These are phyloP conservation scores for Pseudonaja textilis DNA, from an alignment of 2,113 vertebrate species.

Conservation along the genomic window DNA sequence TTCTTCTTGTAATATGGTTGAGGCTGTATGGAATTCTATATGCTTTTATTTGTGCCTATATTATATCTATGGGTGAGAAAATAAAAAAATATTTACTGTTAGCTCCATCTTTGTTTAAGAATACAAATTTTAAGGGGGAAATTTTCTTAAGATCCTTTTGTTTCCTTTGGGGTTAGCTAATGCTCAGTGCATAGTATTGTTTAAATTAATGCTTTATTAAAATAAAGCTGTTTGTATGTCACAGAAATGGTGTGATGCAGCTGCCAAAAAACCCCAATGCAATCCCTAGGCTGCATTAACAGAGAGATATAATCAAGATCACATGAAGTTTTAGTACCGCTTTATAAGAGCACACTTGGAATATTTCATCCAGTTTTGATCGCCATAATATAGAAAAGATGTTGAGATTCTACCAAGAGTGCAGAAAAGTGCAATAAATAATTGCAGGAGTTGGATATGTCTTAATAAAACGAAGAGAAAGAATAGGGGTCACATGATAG, in stretches of 20 bases:
- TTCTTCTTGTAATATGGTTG: background rate
- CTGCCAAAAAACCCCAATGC: background rate
- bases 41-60: background rate
- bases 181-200: slow-evolving; percentile 47
- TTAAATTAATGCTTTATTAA: background rate
- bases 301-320: background rate
- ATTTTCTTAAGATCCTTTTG: background rate
- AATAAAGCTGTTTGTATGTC: background rate
- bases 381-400: background rate
- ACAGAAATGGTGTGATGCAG: background rate
- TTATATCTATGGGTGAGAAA: background rate
- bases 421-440: background rate
- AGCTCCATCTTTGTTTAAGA: background rate
- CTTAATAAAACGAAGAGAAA: background rate
- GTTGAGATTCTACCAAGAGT: background rate
- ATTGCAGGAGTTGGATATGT: background rate
- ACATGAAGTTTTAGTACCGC: background rate
- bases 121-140: no score
- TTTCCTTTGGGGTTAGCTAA: background rate
- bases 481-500: background rate
- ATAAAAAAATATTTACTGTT: background rate
- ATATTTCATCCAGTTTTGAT: background rate
- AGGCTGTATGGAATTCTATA: background rate
- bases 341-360: background rate
- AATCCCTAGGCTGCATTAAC: background rate